These are phyloP conservation scores for Lutraria rhynchaena DNA, from an alignment of 1,140 invertebrate genomes.

Conservation along the genomic window DNA sequence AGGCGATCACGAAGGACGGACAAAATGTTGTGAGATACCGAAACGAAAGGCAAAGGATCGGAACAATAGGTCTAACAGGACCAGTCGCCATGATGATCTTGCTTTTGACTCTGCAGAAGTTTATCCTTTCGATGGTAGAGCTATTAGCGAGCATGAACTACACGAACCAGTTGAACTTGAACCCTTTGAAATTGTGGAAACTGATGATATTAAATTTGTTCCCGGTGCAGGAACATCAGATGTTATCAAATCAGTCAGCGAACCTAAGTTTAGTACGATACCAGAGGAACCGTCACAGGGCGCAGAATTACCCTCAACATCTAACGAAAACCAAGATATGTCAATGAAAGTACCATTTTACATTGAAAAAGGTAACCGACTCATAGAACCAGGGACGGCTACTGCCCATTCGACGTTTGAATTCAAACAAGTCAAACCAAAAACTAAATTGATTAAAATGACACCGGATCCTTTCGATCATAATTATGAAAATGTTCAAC, in stretches of 20 bases:
- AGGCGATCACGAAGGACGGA: slow-evolving; percentile 37
- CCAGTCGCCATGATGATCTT: slow-evolving; percentile 33
- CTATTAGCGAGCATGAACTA: slow-evolving; percentile 38
- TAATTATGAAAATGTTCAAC: slow-evolving; percentile 27
- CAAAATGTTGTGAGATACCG: slow-evolving; percentile 54
- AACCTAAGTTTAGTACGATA: slow-evolving; percentile 45
- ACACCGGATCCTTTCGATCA: neutral
- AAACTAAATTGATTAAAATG: neutral
- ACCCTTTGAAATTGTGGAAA: slow-evolving; percentile 57
- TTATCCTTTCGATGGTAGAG: slow-evolving; percentile 48
- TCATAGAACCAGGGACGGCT: slow-evolving; percentile 48
- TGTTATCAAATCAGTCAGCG: slow-evolving; percentile 48
- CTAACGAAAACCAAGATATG: slow-evolving; percentile 6
- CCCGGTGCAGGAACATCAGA: slow-evolving; percentile 53
- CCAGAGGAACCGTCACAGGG: slow-evolving; percentile 24
- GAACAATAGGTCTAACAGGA: slow-evolving; percentile 10
- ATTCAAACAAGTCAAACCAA: slow-evolving; percentile 40
- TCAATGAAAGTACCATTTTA: slow-evolving; percentile 16
- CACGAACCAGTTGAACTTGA: slow-evolving; percentile 56
- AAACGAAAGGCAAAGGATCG: slow-evolving; percentile 44
- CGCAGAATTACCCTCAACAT: neutral
- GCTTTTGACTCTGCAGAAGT: slow-evolving; percentile 43
- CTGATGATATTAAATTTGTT: slow-evolving; percentile 55
- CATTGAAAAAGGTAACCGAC: slow-evolving; percentile 39
- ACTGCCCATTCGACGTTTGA: slow-evolving; percentile 60